Evolutionary conservation across 1,140 invertebrate genomes (phyloP).

Genomic region (Papilio helenus): DNA sequence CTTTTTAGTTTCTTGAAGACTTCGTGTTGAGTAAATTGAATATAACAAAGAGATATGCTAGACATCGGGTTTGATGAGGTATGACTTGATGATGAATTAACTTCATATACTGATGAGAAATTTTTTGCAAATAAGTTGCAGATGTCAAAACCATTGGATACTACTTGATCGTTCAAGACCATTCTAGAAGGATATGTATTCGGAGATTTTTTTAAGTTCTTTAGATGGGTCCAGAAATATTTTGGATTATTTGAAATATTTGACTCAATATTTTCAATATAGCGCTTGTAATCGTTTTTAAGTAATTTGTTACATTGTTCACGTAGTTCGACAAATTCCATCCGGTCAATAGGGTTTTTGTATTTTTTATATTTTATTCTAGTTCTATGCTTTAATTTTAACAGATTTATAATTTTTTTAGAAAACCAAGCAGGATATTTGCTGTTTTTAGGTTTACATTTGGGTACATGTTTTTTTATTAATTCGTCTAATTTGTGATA

Average conservation of each 20-base stretch:
- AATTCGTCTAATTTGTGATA: conserved; percentile 34
- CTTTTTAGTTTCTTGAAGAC: conserved; percentile 36
- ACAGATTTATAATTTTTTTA: conserved; percentile 36
- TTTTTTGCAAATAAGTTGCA: conserved; percentile 35
- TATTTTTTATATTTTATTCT: conserved; percentile 41
- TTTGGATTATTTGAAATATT: conserved; percentile 39
- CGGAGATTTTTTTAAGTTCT: conserved; percentile 28
- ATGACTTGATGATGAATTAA: not conserved
- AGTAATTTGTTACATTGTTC: conserved; percentile 23
- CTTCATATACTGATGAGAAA: conserved; percentile 21
- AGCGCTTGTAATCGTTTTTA: conserved; percentile 33
- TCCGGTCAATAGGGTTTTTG: conserved; percentile 40
- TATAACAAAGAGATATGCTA: not conserved
- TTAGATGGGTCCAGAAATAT: conserved; percentile 41
- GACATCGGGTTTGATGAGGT: not conserved
- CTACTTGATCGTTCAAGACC: not conserved
- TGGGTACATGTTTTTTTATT: conserved; percentile 39
- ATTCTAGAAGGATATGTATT: conserved; percentile 28
- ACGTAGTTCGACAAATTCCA: conserved; percentile 35
- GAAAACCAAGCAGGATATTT: conserved; percentile 35
- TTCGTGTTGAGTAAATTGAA: conserved; percentile 19
- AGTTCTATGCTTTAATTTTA: conserved; percentile 42
- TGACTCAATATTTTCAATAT: conserved; percentile 37
- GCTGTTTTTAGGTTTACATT: conserved; percentile 32
- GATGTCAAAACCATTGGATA: conserved; percentile 12